Evolutionary conservation across 1,140 invertebrate genomes (phyloP).

Genomic region (Aradophagus sp.): DNA sequence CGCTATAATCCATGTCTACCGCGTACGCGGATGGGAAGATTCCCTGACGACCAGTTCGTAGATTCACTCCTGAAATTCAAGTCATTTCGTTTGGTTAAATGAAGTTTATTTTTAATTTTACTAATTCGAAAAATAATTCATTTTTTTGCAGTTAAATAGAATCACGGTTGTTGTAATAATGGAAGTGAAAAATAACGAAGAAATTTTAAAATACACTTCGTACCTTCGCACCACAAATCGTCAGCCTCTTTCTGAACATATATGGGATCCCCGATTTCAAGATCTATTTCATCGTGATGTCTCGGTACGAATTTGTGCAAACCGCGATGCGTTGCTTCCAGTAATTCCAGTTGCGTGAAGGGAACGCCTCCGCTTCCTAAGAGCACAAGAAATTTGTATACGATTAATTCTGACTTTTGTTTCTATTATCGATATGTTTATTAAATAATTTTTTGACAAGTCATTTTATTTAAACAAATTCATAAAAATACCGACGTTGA

Average conservation of each 20-base stretch:
- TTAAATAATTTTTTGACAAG: too few species aligned
- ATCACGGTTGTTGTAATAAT: too few species aligned
- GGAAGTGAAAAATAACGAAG: background rate
- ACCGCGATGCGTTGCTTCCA: conserved; percentile 96
- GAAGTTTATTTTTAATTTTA: too few species aligned
- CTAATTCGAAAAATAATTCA: too few species aligned
- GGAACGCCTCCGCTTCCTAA: conserved; percentile 80
- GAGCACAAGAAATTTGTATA: too few species aligned
- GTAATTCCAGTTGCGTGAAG: conserved; percentile 87
- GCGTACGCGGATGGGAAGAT: conserved; percentile 98
- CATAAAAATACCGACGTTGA: too few species aligned
- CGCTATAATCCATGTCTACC: conserved; percentile 95
- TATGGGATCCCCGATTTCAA: conserved; percentile 97
- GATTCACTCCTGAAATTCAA: conserved; percentile 85
- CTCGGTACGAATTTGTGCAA: conserved; percentile 96
- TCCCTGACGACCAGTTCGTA: conserved; percentile 92
- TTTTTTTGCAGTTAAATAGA: too few species aligned
- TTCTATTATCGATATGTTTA: too few species aligned
- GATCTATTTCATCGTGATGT: conserved; percentile 95
- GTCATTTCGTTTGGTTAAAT: too few species aligned
- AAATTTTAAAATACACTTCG: background rate
- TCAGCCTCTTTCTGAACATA: conserved; percentile 97
- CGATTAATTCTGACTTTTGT: too few species aligned
- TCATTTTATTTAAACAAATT: too few species aligned
- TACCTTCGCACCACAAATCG: conserved; percentile 98